These are phyloP conservation scores for Phytoseiulus persimilis DNA, from an alignment of 2,888 invertebrate genomes.

Conservation along the genomic window DNA sequence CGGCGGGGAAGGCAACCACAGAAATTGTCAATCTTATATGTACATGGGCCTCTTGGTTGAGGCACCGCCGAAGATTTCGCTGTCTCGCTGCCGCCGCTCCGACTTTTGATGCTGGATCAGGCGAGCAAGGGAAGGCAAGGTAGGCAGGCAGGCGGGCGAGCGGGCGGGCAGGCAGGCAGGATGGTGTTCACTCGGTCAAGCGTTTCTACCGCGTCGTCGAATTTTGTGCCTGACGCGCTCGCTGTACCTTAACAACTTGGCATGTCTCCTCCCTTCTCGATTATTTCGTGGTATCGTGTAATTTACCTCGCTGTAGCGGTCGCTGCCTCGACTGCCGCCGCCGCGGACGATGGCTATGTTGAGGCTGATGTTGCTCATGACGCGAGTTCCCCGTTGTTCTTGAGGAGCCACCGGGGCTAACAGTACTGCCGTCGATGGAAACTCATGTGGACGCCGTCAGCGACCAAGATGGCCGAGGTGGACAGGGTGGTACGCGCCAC, in stretches of 20 bases:
- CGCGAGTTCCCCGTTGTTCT: background rate
- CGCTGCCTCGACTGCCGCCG: background rate
- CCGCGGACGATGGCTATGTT: background rate
- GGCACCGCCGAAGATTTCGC: slow-evolving; percentile 5
- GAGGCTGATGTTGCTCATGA: background rate
- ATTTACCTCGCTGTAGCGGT: background rate
- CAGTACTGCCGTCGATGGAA: background rate
- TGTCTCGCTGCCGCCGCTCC: background rate
- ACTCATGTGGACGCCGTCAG: no score
- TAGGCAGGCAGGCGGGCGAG: background rate
- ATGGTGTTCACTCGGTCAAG: background rate
- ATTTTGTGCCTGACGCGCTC: background rate
- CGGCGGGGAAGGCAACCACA: background rate
- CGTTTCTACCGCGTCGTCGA: background rate
- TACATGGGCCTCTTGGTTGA: background rate
- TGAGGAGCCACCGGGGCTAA: background rate
- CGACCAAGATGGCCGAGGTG: no score
- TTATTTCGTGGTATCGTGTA: slow-evolving; percentile 5
- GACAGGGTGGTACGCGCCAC: no score
- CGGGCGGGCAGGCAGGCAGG: background rate
- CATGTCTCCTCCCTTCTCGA: slow-evolving; percentile 5
- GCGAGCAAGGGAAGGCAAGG: background rate
- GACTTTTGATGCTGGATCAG: background rate
- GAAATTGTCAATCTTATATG: background rate
- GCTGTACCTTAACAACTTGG: background rate